Base-by-base conservation (phyloP, 2,113 vertebrate species). In the Argyrosomus japonicus region DNA sequence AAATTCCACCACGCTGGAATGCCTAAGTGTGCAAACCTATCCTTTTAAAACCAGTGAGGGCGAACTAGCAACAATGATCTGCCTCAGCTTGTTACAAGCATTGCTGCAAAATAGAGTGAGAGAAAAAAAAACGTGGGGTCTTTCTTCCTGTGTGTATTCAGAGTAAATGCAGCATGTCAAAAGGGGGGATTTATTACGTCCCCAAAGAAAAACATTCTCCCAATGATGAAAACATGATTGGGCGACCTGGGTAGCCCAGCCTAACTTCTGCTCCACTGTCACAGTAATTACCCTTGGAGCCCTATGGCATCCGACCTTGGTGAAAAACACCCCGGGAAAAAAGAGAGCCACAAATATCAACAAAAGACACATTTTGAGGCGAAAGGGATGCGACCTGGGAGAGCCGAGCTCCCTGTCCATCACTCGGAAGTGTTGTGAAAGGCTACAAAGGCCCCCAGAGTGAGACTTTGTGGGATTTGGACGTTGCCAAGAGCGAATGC, bases 61-160 rank as follows among this genome's bases (percentile, higher is more conserved):
- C 43, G 64, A 91, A 91, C 82, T 82, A 68, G 88, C 86, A 89
- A 91, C 92, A 93, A 91, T 83, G 91, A 95, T 94, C 91, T 95
- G 93, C 89, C 95, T 93, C 89, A 67, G 95, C 95, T 95, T 96
- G 95, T 95, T 94, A 91, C 90, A 90, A 91, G 87, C 81, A 87
- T 51, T 79, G 82, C 74, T 81, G 87, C 83, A 87, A 94, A 94
- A 88, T 54, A 71, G 58, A 82, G 54, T 64, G 53, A 72, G 75
- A 61, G 64, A 75, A 11, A 19, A 18, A 75, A 76, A 73, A 79
- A 89, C 13, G 67, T 14, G 32, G 83, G 62, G 51, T 78, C 83
- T 93, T 93, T 93, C 82, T 93, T 93, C 90, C 92, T 88, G 81
- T 89, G 90, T 88, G 86, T 89, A 93, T 94, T 94, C 90, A 93